Evolutionary conservation across 35 echinoderm and acorn worm genomes (phyloP).

Genomic region (Hemicentrotus pulcherrimus): DNA sequence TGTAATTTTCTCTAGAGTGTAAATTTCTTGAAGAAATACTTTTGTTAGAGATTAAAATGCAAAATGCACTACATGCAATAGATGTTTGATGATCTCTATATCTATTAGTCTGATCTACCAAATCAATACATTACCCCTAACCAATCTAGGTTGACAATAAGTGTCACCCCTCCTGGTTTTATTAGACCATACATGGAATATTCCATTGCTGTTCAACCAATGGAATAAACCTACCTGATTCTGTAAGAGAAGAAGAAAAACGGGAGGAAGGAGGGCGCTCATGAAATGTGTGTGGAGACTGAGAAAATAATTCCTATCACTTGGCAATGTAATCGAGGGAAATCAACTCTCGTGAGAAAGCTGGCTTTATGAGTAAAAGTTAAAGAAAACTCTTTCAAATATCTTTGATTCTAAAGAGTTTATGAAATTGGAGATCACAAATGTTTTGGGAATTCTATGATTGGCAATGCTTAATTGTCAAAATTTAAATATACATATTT

Average conservation of each 20-base stretch:
- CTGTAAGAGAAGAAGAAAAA: neutral
- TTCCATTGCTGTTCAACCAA: neutral
- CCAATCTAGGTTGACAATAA: neutral
- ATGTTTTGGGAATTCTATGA: no score
- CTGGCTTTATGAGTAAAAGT: no score
- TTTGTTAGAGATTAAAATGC: neutral
- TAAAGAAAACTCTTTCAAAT: no score
- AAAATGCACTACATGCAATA: slow-evolving; percentile 3
- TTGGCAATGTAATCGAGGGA: no score
- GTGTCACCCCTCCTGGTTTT: neutral
- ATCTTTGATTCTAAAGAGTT: no score
- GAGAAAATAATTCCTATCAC: neutral
- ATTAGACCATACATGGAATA: neutral
- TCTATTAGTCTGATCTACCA: neutral
- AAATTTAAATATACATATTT: no score
- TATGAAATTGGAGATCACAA: no score
- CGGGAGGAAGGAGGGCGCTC: neutral
- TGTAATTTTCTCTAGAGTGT: neutral
- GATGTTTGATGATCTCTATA: neutral
- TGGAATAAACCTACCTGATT: neutral
- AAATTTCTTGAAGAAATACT: neutral
- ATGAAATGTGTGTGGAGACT: neutral
- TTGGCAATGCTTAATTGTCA: no score
- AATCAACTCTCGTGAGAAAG: no score
- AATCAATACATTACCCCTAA: neutral